phyloP scores from a whole-genome alignment of 2,888 invertebrate species.

The Tetanocera ferruginea region DNA sequence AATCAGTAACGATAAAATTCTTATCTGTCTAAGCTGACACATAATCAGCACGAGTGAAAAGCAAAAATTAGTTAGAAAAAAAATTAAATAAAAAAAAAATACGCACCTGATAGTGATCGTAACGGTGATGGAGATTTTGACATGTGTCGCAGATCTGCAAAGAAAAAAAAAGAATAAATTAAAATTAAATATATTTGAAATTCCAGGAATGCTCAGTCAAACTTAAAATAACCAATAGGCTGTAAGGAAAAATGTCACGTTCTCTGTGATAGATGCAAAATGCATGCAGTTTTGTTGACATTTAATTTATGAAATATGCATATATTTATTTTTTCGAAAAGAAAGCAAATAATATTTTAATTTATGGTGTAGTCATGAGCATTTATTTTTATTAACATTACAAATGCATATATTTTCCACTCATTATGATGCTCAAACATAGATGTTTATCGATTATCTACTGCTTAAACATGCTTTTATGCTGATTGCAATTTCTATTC shows the following conservation, averaged over 20 bases:
- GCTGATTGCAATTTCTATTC: conserved; percentile 15
- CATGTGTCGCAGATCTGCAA: conserved; percentile 68
- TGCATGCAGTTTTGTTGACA: background rate
- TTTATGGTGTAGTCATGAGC: too few relatives aligned
- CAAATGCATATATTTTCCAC: background rate
- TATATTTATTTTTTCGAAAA: conserved; percentile 17
- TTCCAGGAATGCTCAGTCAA: background rate
- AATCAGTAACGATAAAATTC: background rate
- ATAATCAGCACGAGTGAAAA: conserved; percentile 18
- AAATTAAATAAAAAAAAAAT: conserved; percentile 15
- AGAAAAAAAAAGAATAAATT: conserved; percentile 29
- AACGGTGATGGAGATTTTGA: conserved; percentile 68
- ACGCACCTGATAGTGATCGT: conserved; percentile 67
- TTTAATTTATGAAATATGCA: conserved; percentile 35
- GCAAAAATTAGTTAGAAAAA: background rate
- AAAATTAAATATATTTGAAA: conserved; percentile 5
- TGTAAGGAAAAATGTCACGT: conserved; percentile 16
- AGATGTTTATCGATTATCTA: conserved; percentile 47
- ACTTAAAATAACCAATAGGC: background rate
- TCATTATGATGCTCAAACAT: conserved; percentile 29
- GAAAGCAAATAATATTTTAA: background rate
- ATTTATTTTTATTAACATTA: background rate
- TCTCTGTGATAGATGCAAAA: background rate
- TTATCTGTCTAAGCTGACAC: conserved; percentile 16
- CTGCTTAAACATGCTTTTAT: conserved; percentile 17